Conservation (phyloP, 2,797 vertebrate species). For the Brachyrhaphis roseni region DNA sequence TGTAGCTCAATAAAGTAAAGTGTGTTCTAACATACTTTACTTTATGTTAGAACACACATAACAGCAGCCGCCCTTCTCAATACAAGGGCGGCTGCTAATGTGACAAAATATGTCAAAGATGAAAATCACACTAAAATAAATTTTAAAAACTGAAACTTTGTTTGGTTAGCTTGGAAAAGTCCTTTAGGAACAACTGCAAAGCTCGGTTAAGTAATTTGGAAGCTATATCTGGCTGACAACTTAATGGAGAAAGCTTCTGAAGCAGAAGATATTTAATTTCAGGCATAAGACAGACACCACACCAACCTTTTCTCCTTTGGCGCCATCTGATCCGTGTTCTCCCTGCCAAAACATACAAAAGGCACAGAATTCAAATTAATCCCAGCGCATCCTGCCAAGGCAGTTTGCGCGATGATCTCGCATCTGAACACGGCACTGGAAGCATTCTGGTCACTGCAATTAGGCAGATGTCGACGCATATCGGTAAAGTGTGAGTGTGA, state of each 20-base stretch:
- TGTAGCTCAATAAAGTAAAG: not conserved
- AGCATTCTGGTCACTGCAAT: slow-evolving; percentile 25
- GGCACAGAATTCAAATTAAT: slow-evolving; percentile 31
- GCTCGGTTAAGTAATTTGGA: not conserved
- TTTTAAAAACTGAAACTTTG: not conserved
- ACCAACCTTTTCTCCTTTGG: slow-evolving; percentile 75
- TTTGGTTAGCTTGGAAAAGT: not conserved
- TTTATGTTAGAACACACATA: too few relatives aligned
- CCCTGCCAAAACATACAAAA: slow-evolving; percentile 67
- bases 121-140: too few relatives aligned
- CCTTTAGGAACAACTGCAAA: not conserved
- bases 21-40: not conserved
- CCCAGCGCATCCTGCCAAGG: slow-evolving; percentile 13
- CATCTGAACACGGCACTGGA: slow-evolving; percentile 8
- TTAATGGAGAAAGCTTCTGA: not conserved
- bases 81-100: not conserved
- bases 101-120: not conserved
- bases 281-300: slow-evolving; percentile 13
- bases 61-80: too few relatives aligned
- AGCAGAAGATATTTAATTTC: slow-evolving; percentile 18
- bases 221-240: not conserved
- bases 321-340: slow-evolving; percentile 64
- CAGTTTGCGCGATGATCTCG: slow-evolving; percentile 3
- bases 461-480: slow-evolving; percentile 13
- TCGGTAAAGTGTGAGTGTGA: slow-evolving; percentile 6